A percentile compares a stretch with the other conserved stretches of the same genome.
Conservation (phyloP, 2,797 vertebrate species). For the Chelonia mydas region DNA sequence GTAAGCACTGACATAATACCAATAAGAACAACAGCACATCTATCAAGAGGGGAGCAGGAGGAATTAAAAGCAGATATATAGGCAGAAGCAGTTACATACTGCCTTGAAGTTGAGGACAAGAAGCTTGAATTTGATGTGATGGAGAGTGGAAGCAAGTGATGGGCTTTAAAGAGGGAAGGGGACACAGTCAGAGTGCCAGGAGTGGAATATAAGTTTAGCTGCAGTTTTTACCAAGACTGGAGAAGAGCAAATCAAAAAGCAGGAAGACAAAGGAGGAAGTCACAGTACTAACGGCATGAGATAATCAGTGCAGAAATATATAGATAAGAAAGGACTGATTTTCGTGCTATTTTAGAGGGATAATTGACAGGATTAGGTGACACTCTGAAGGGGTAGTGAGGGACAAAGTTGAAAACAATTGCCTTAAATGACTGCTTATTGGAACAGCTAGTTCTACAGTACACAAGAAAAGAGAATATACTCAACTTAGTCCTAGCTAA, state of each 20-base stretch:
- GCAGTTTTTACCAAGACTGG: no score
- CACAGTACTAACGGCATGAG: no score
- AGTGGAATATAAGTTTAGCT: not conserved
- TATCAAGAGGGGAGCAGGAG: not conserved
- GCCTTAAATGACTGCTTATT: not conserved
- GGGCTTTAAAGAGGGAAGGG: no score
- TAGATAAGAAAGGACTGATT: no score
- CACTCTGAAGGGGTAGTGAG: not conserved
- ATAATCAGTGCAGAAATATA: no score
- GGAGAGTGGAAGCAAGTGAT: not conserved
- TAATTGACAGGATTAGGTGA: not conserved
- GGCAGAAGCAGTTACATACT: not conserved
- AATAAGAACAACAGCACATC: not conserved
- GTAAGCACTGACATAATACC: not conserved
- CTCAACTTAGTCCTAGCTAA: not conserved
- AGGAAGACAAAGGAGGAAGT: no score
- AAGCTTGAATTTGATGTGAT: no score
- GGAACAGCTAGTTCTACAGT: not conserved
- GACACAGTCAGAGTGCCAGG: no score
- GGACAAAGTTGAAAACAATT: not conserved
- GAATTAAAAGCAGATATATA: not conserved
- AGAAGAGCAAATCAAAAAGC: no score
- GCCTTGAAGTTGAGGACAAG: not conserved
- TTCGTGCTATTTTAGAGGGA: no score
- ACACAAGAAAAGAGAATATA: not conserved